Base-by-base conservation (phyloP, 2,888 invertebrate genomes). In the Trichopoda pennipes region DNA sequence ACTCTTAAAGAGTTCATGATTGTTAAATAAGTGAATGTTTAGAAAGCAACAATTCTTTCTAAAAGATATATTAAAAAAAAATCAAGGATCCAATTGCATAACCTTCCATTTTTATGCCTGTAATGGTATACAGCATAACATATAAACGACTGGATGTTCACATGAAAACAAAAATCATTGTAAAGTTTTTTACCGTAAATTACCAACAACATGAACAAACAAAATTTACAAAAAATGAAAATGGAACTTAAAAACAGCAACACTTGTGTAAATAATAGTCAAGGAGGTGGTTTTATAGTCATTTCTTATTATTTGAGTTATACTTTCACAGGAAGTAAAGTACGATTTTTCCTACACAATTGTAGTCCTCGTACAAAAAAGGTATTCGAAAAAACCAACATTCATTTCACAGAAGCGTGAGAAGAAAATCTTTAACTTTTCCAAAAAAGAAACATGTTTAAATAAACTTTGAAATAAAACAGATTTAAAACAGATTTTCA, bases 401-500 rank as follows among this genome's bases (percentile, higher is more conserved):
- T 9, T 8, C 47, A 49, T 47, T n/a, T 3, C 35, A 51, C 42
- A 32, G 49, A 58, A 44, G 12, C 38, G 38, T 12, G 19, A 63
- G 51, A 21, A 38, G 28, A 53, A 49, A 77, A 63, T 21, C 21
- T 78, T 69, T 47, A 77, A 56, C 49, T 70, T 44, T 47, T 35
- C 0, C 9, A 35, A 38, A 35, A 63, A 17, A 49, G 19, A 56
- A 23, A 21, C 16, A 53, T 21, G 60, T 58, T 72, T 42, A 44
- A 70, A 72, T 53, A 74, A 77, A 77, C 61, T 73, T 81, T 64
- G 16, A 17, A 63, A 53, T 51, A 63, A 78, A 81, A 81, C 58
- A 64, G 69, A 81, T 81, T 81, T 81, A 53, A 64, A 81, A 78
- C 58, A 77, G 77, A 74, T 74, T 78, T 73, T 64, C 49, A 60